Base-by-base conservation (phyloP, 2,888 invertebrate species). In the Dicyrtoma fusca region DNA sequence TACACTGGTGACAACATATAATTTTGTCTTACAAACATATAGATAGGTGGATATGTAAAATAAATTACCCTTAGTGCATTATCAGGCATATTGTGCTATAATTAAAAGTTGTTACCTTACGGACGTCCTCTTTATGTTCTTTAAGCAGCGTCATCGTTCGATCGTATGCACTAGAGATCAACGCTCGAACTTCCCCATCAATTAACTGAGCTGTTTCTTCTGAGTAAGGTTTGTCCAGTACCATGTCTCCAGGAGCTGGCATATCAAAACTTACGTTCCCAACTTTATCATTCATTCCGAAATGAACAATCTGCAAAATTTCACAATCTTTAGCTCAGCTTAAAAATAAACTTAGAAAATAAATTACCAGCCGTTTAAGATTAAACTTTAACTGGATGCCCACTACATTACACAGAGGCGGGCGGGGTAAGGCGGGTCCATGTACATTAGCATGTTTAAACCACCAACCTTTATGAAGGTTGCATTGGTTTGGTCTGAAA, bases 281-380 rank as follows among this genome's bases (percentile, higher is more conserved):
- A 0, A 99, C 92, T 86, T 94, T 95, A 25, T 93, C 89, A 82
- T 96, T 99, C 98, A 99, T 99, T 76, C 99, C 99, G 82, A 91
- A 98, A 81, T 95, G 94, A 0, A 95, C 96, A 65, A 99, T 91
- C 89, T 19, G 11, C 11, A 49, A 49, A 6, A 6, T 49, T 49
- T n/a, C n/a, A 49, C 3, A 17, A 14, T 19, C 3, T 49, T 49
- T 11, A 49, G 19, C 19, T 19, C n/a, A n/a, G n/a, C n/a, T 55
- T 21, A 13, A 13, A 3, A 13, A 21, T 19, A 13, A 19, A 55
- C 19, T 19, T 11, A n/a, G n/a, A n/a, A n/a, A n/a, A n/a, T n/a
- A n/a, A n/a, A n/a, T n/a, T n/a, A n/a, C n/a, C n/a, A n/a, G n/a
- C n/a, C n/a, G n/a, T n/a, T n/a, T n/a, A n/a, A n/a, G n/a, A n/a